Conservation (phyloP, 2,113 vertebrate species). For the Colistium nudipinnis region DNA sequence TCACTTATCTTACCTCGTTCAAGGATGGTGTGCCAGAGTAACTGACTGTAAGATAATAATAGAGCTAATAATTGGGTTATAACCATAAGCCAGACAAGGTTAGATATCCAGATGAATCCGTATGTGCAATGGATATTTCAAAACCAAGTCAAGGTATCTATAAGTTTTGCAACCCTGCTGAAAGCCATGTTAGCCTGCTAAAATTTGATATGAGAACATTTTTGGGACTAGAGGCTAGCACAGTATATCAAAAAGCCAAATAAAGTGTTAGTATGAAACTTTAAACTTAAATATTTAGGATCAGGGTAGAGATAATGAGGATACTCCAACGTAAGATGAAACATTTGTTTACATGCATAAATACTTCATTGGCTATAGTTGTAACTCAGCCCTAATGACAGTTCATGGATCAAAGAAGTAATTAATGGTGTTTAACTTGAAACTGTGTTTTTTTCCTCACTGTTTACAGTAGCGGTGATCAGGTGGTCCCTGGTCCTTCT, state of each 20-base stretch:
- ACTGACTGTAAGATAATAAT: no score
- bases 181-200: no score
- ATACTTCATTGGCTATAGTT: no score
- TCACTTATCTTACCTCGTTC: background rate
- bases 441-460: conserved; percentile 1
- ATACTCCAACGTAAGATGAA: background rate
- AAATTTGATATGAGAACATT: no score
- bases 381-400: background rate
- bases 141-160: background rate
- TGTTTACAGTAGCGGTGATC: conserved; percentile 81
- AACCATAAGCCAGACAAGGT: background rate
- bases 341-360: background rate
- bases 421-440: background rate
- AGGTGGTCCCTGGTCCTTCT: conserved; percentile 85
- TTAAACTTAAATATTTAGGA: no score
- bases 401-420: background rate
- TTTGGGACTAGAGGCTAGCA: no score
- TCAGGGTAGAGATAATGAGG: background rate
- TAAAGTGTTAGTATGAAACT: no score
- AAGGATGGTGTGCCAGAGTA: no score
- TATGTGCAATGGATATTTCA: background rate
- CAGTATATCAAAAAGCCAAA: no score
- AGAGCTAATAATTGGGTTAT: no score
- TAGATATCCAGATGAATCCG: background rate
- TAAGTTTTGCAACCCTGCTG: no score